Evolutionary conservation across 2,797 vertebrate genomes (phyloP).

Genomic region (Mormyrus hasselquistii): DNA sequence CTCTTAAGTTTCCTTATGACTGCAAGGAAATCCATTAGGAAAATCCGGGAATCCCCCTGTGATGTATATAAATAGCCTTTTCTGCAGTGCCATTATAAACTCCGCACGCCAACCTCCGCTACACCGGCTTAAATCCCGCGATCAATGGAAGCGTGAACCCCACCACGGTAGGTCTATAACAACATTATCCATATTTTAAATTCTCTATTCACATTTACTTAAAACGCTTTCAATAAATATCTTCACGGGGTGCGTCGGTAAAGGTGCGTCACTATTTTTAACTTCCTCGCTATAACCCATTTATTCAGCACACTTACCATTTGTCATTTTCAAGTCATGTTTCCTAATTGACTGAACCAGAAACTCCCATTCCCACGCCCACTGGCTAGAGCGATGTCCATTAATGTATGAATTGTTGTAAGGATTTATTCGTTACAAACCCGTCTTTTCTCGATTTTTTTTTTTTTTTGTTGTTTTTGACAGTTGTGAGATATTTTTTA

Average conservation of each 20-base stretch:
- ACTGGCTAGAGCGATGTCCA: background rate
- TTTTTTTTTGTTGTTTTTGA: background rate
- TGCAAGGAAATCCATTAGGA: conserved; percentile 25
- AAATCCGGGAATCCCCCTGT: conserved; percentile 32
- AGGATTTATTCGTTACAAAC: background rate
- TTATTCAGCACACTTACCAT: conserved; percentile 56
- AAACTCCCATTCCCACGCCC: conserved; percentile 27
- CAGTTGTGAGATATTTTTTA: background rate
- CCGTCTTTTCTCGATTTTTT: background rate
- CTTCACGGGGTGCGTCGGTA: background rate
- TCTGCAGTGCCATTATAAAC: background rate
- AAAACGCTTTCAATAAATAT: background rate
- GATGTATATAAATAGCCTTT: conserved; percentile 31
- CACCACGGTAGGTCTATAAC: conserved; percentile 9
- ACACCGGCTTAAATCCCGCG: background rate
- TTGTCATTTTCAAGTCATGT: conserved; percentile 64
- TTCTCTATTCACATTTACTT: background rate
- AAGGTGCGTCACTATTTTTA: background rate
- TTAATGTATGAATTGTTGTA: background rate
- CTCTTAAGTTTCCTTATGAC: conserved; percentile 35
- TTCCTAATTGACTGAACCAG: conserved; percentile 40
- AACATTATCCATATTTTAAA: background rate
- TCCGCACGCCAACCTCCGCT: background rate
- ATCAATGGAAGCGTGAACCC: background rate
- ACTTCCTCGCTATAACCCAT: background rate